Conservation (phyloP, 64 coral and sea anemone genomes). For the Pocillopora damicornis region DNA sequence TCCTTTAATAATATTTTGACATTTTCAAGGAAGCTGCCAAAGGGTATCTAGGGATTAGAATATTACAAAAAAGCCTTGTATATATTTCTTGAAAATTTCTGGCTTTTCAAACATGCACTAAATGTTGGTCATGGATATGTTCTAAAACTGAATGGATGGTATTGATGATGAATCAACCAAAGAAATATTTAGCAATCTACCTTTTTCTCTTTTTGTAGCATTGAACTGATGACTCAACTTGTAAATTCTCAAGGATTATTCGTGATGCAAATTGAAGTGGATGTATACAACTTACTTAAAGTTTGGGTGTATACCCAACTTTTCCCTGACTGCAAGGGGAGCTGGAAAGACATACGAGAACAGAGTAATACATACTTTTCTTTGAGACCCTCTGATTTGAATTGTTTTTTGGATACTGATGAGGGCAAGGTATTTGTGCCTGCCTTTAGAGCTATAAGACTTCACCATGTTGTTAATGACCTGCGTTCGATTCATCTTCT, state of each 20-base stretch:
- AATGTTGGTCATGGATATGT: no score
- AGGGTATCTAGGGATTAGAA: no score
- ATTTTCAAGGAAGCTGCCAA: no score
- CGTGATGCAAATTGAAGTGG: slow-evolving; percentile 99
- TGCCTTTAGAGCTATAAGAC: slow-evolving; percentile 73
- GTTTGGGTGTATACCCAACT: slow-evolving; percentile 92
- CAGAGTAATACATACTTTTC: slow-evolving; percentile 66
- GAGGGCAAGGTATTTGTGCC: slow-evolving; percentile 63
- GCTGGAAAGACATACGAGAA: slow-evolving; percentile 76
- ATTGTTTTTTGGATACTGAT: slow-evolving; percentile 71
- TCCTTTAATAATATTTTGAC: no score
- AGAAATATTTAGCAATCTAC: background rate
- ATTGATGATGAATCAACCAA: background rate
- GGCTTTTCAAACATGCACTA: no score
- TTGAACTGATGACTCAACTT: slow-evolving; percentile 79
- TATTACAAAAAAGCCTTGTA: no score
- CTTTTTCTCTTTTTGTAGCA: slow-evolving; percentile 43
- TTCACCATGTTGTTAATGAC: slow-evolving; percentile 95
- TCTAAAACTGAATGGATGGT: background rate
- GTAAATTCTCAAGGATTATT: slow-evolving; percentile 85
- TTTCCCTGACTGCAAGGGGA: slow-evolving; percentile 59
- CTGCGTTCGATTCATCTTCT: slow-evolving; percentile 66
- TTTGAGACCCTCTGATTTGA: slow-evolving; percentile 23
- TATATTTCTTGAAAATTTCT: no score
- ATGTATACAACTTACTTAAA: slow-evolving; percentile 87